Evolutionary conservation across 1,140 invertebrate genomes (phyloP), one percentile per base, ranked within the genome.

Genomic region (Hypothenemus hampei): DNA sequence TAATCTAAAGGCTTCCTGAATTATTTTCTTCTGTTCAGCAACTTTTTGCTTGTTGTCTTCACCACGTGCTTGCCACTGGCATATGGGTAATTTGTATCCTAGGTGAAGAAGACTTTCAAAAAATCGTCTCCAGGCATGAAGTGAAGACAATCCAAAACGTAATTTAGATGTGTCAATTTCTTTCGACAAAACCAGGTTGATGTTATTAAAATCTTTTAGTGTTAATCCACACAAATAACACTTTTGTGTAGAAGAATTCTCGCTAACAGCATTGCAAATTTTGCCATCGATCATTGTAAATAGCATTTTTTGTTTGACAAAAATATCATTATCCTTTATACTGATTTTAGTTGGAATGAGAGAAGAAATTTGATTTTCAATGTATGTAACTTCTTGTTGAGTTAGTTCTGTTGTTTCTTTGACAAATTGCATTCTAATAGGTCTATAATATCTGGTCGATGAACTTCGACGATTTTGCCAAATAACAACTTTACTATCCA

Each of bases 201-300:
- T 48, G 15, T 61, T 54, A 26, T 63, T 61, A 26, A 65, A 61
- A n/a, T 64, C 43, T 52, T 60, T 65, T 18, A 63, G 55, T 31
- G 58, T 62, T 2, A 46, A 43, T 13, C 48, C 46, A 58, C 65
- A 68, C 5, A 69, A 40, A 36, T 63, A 64, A 21, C 59, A 65
- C 15, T 35, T 40, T 49, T 48, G 37, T 10, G 56, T 59, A 18
- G 60, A 65, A n/a, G n/a, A n/a, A n/a, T n/a, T n/a, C n/a, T n/a
- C n/a, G 5, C 58, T 65, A 6, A 63, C 57, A 2, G 59, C 61
- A 58, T 70, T 67, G 20, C 61, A 62, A 6, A 68, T 61, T 59
- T 70, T 69, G 7, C 65, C 66, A 51, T 69, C 64, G 16, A 69
- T 58, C 68, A 68, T 67, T 5, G 62, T 68, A 22, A 65, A 60